Base-by-base conservation (phyloP, 1,140 invertebrate species). In the Mamestra configurata region DNA sequence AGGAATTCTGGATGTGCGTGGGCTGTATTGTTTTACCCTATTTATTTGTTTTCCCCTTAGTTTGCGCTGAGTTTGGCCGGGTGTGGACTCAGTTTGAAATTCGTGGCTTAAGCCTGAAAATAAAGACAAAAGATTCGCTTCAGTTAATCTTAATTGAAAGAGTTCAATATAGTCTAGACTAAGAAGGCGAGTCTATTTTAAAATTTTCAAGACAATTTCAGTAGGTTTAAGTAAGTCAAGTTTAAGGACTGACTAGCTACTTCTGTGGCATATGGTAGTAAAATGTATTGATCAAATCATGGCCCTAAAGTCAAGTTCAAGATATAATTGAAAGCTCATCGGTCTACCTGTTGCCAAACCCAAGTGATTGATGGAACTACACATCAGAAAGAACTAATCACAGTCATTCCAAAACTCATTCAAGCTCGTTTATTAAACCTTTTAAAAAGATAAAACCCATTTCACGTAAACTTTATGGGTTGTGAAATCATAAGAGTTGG, bases 21-120 rank as follows among this genome's bases (percentile, higher is more conserved):
- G 53, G 35, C n/a, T 55, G 57, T 59, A 77, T 70, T 68, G 43
- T 68, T 77, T 77, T 55, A 53, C 35, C 20, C 20, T 27, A 55
- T 77, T 64, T 51, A 68, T 55, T 55, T 66, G 43, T 55, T 27
- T 49, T 51, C 18, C 49, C 22, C 15, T 11, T 53, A 37, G 49
- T 53, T 31, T 77, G 10, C 57, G 15, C 57, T 46, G 31, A 61
- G 24, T 46, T 64, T 31, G 8, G 8, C 18, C 35, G 18, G 18
- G 3, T 37, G 51, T 72, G 51, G 31, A n/a, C n/a, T 40, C 27
- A n/a, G n/a, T 13, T 46, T 11, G 15, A 35, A 53, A 72, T 72
- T 72, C 68, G 24, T 13, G 27, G n/a, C 24, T 35, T 53, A 20
- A 10, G 68, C 31, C 24, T 10, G 11, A 18, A 53, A 31, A 55